phyloP scores from a whole-genome alignment of 2,797 vertebrate genomes.

The Ptychobarbus kaznakovi region DNA sequence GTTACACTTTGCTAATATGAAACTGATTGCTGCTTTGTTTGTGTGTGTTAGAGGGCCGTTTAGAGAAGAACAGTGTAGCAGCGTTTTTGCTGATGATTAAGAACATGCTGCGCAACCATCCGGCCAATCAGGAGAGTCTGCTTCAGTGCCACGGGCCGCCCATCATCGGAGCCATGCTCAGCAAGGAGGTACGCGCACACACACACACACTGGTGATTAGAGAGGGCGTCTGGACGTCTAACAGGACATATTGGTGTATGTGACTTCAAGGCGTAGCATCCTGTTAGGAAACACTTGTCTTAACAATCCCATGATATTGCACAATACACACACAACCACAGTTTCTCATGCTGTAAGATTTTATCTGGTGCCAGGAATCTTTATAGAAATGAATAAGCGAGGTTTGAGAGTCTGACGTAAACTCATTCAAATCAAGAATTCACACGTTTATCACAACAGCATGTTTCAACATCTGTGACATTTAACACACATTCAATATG shows the following conservation, averaged over 20 bases:
- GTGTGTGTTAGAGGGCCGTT: slow-evolving; percentile 81
- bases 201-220: slow-evolving; percentile 13
- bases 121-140: slow-evolving; percentile 93
- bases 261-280: slow-evolving; percentile 67
- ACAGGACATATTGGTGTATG: slow-evolving; percentile 67
- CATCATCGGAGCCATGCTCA: slow-evolving; percentile 89
- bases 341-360: slow-evolving; percentile 10
- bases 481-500: neutral
- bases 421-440: slow-evolving; percentile 23
- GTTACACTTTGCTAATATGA: neutral
- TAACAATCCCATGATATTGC: slow-evolving; percentile 46
- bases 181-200: slow-evolving; percentile 86
- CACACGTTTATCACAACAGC: neutral
- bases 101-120: slow-evolving; percentile 88
- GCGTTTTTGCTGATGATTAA: slow-evolving; percentile 95
- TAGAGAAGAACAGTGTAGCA: slow-evolving; percentile 90
- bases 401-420: slow-evolving; percentile 1
- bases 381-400: slow-evolving; percentile 22
- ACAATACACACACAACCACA: slow-evolving; percentile 37
- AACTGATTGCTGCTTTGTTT: slow-evolving; percentile 36
- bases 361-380: slow-evolving; percentile 20
- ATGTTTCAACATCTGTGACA: neutral
- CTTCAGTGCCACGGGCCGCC: slow-evolving; percentile 91
- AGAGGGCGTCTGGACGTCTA: slow-evolving; percentile 18
- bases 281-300: slow-evolving; percentile 62